Evolutionary conservation across 2,888 invertebrate species (phyloP), one percentile per base, ranked within the genome.

Genomic region (Apodemia duryi): DNA sequence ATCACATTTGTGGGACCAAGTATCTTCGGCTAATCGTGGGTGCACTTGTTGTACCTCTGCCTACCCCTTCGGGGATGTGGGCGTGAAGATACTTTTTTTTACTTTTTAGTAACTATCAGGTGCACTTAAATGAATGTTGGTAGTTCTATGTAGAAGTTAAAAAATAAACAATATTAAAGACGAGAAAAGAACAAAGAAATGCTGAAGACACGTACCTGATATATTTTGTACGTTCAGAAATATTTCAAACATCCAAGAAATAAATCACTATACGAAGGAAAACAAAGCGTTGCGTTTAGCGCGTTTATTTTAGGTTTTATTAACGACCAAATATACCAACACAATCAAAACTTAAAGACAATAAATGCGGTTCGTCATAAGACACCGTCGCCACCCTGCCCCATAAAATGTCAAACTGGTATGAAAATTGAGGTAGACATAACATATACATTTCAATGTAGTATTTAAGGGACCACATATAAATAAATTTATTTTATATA

Each of bases 331-430:
- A 51, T 65, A 65, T 65, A 65, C 51, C 29, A 41, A 61, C 65
- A 67, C 68, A 71, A 71, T 71, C 70, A 73, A 71, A 72, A 71
- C 69, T 72, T 65, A 68, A 70, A 73, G 71, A 72, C 74, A 71
- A 72, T 80, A 80, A 82, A 82, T 73, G 85, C 84, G 84, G 79
- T 81, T 78, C 75, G 78, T 82, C 78, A 77, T 77, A 75, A 79
- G 74, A 73, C 76, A 76, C 74, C 77, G 81, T 82, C 82, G 79
- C 78, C 84, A 75, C 78, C 78, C 67, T 81, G 80, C 76, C 61
- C 13, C 57, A 57, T 57, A 57, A 57, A 57, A 57, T 32, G 11
- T 13, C 32, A 32, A 57, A 57, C 32, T 57, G 29, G 1, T 57
- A 32, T 35, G 13, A 2, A 57, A 11, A 32, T 13, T 57, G 32